Conservation (phyloP, 1,140 invertebrate species). For the Drosophila suzukii region DNA sequence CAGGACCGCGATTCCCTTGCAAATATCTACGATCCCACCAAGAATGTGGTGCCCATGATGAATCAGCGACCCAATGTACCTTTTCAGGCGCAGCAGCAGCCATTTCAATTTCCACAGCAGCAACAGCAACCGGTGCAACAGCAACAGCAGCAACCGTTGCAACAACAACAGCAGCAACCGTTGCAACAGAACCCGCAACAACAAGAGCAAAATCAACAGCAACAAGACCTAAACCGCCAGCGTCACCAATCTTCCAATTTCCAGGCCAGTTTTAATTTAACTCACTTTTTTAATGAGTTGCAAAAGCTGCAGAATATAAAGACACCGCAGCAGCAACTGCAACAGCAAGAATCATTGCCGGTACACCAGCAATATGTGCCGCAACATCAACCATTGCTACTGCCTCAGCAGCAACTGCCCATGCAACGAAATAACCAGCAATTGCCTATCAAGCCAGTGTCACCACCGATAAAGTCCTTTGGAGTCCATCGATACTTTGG, state of each 20-base stretch:
- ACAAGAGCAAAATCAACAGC: not conserved
- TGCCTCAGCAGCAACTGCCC: slow-evolving; percentile 6
- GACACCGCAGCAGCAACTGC: slow-evolving; percentile 5
- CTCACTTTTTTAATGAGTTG: slow-evolving; percentile 49
- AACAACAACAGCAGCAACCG: slow-evolving; percentile 7
- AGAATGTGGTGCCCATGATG: slow-evolving; percentile 54
- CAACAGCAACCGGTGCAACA: not conserved
- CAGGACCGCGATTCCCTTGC: not conserved
- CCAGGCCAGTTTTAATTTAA: slow-evolving; percentile 50
- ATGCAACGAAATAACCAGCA: not conserved
- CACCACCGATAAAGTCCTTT: slow-evolving; percentile 7
- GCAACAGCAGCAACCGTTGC: slow-evolving; percentile 7
- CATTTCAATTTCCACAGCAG: not conserved
- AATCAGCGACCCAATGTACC: slow-evolving; percentile 9
- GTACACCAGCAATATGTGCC: slow-evolving; percentile 9
- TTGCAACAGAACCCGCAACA: slow-evolving; percentile 1
- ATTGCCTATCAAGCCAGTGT: slow-evolving; percentile 3
- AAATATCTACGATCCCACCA: slow-evolving; percentile 29
- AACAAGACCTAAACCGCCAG: not conserved
- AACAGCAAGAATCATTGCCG: slow-evolving; percentile 1
- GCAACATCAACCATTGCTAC: slow-evolving; percentile 5
- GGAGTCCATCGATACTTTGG: slow-evolving; percentile 31
- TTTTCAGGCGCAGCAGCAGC: slow-evolving; percentile 8
- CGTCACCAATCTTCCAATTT: slow-evolving; percentile 15
- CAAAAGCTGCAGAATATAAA: slow-evolving; percentile 44